Percentiles rank a stretch among this genome's conserved stretches.
phyloP scores from a whole-genome alignment of 92 coral and sea anemone species.

The Montipora capitata region DNA sequence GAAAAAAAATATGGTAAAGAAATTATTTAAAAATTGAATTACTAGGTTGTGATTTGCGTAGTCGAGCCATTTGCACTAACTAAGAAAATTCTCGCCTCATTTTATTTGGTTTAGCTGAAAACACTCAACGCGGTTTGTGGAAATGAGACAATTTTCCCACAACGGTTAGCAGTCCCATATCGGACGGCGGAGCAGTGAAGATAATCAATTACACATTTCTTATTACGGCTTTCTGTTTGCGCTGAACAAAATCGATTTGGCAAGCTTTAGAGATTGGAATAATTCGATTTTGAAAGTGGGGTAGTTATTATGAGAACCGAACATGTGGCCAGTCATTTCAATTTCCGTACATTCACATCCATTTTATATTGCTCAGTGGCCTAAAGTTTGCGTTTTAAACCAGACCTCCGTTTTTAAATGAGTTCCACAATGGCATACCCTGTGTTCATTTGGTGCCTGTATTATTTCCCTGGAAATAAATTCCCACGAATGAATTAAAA shows the following conservation, averaged over 20 bases:
- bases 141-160: slow-evolving; percentile 24
- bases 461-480: slow-evolving; percentile 41
- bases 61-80: not conserved
- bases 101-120: not conserved
- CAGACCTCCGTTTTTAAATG: slow-evolving; percentile 38
- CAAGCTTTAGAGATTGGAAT: slow-evolving; percentile 65
- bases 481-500: slow-evolving; percentile 73
- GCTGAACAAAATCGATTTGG: slow-evolving; percentile 77
- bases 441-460: slow-evolving; percentile 48
- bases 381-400: slow-evolving; percentile 50
- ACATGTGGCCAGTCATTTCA: slow-evolving; percentile 26
- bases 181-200: not conserved
- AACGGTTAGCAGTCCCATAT: not conserved
- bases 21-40: not conserved
- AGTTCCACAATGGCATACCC: slow-evolving; percentile 47
- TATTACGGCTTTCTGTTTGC: slow-evolving; percentile 45
- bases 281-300: slow-evolving; percentile 83
- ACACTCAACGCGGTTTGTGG: not conserved
- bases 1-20: not conserved
- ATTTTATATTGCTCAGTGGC: slow-evolving; percentile 22
- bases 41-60: not conserved
- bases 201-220: slow-evolving; percentile 45
- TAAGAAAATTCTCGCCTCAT: not conserved
- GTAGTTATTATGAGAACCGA: slow-evolving; percentile 55
- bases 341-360: slow-evolving; percentile 36